A percentile compares a stretch with the other conserved stretches of the same genome.
These are phyloP conservation scores for Tachycineta bicolor DNA, from an alignment of 2,113 vertebrate genomes.

Conservation along the genomic window DNA sequence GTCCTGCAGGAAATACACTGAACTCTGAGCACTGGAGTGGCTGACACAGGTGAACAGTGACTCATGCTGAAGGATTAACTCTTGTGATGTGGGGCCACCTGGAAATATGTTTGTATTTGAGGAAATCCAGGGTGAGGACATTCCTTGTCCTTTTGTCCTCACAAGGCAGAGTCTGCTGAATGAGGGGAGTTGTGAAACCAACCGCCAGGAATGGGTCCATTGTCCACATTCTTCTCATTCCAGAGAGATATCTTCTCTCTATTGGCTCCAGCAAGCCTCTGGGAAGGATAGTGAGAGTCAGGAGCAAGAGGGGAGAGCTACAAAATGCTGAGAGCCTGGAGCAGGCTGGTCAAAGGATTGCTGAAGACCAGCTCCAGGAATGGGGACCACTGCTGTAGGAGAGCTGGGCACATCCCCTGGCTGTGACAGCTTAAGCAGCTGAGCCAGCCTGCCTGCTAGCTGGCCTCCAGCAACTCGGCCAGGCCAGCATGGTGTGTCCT, in stretches of 20 bases:
- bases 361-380: not conserved
- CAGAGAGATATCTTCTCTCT: not conserved
- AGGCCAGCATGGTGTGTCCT: not conserved
- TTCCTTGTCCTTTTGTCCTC: conserved; percentile 1
- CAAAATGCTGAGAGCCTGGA: not conserved
- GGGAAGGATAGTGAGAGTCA: not conserved
- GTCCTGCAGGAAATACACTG: not conserved
- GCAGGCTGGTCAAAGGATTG: not conserved
- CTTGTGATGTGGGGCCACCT: not conserved
- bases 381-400: not conserved
- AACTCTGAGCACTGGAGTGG: not conserved
- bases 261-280: not conserved
- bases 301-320: not conserved
- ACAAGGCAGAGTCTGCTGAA: not conserved
- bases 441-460: not conserved
- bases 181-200: not conserved
- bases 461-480: not conserved
- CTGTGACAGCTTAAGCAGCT: not conserved
- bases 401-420: not conserved
- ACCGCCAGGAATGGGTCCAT: not conserved
- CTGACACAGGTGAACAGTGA: not conserved
- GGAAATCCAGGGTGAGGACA: not conserved
- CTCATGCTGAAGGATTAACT: not conserved
- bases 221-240: not conserved
- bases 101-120: not conserved